phyloP scores from a whole-genome alignment of 1,140 invertebrate genomes.

The Caerostris darwini region DNA sequence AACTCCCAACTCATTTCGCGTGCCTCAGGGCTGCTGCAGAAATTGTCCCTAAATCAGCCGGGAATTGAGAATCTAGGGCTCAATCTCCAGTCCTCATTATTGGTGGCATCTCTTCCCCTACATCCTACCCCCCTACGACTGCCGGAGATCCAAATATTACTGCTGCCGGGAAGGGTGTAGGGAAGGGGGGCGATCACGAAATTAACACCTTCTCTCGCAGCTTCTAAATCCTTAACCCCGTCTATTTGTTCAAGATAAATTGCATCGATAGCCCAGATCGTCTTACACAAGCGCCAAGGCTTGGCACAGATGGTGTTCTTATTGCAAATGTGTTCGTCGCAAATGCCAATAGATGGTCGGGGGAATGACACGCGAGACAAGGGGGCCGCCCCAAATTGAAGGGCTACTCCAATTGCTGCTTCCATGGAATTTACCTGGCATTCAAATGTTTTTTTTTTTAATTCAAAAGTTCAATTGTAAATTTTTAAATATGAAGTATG shows the following conservation, averaged over 20 bases:
- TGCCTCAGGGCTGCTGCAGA: constrained; percentile 47
- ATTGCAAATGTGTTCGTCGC: constrained; percentile 71
- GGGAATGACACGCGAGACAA: constrained; percentile 2
- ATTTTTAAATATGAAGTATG: no score
- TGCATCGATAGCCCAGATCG: constrained; percentile 68
- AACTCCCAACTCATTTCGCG: constrained; percentile 38
- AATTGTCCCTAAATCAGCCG: constrained; percentile 73
- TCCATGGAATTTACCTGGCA: neutral
- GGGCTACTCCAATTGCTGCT: neutral
- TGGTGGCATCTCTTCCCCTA: constrained; percentile 52
- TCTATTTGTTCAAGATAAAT: constrained; percentile 74
- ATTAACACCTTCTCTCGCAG: constrained; percentile 73
- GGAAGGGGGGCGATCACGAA: constrained; percentile 38
- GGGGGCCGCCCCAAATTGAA: constrained; percentile 34
- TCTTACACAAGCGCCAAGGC: constrained; percentile 61
- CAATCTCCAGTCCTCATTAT: constrained; percentile 71
- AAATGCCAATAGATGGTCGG: constrained; percentile 66
- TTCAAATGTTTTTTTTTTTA: neutral
- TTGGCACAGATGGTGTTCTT: constrained; percentile 72
- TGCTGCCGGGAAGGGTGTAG: neutral
- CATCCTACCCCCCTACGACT: constrained; percentile 1
- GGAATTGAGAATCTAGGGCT: constrained; percentile 69
- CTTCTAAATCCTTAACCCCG: constrained; percentile 74
- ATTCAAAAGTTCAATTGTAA: neutral
- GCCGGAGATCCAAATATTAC: constrained; percentile 49